Evolutionary conservation across 1,140 invertebrate genomes (phyloP).

Genomic region (Aplysia californica): DNA sequence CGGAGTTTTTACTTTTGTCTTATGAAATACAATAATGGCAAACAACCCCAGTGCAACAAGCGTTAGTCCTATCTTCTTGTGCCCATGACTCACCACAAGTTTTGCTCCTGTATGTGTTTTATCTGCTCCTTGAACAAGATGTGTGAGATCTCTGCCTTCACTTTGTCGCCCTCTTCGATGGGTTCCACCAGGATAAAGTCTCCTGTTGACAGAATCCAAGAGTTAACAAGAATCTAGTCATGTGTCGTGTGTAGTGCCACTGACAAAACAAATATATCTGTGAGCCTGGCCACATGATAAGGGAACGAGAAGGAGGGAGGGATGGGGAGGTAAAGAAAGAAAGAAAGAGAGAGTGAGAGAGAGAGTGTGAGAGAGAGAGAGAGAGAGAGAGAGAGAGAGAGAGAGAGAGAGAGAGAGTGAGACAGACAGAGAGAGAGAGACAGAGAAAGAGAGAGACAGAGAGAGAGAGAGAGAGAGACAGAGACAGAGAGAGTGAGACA

Average conservation of each 20-base stretch:
- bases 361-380: neutral
- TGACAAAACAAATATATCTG: too few relatives aligned
- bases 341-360: slow-evolving; percentile 1
- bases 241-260: too few relatives aligned
- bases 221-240: too few relatives aligned
- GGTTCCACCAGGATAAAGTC: slow-evolving; percentile 89
- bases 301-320: neutral
- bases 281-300: neutral
- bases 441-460: neutral
- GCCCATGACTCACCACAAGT: slow-evolving; percentile 80
- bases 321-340: slow-evolving; percentile 3
- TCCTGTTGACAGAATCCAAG: slow-evolving; percentile 62
- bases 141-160: slow-evolving; percentile 78
- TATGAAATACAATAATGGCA: too few relatives aligned
- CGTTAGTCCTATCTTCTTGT: too few relatives aligned
- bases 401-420: neutral
- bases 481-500: neutral
- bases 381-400: neutral
- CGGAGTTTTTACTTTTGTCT: too few relatives aligned
- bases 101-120: slow-evolving; percentile 81
- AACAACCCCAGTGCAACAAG: too few relatives aligned
- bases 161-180: slow-evolving; percentile 15
- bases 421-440: neutral
- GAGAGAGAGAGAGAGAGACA: neutral
- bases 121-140: slow-evolving; percentile 87